Percentiles rank a stretch among this genome's conserved stretches.
phyloP scores from a whole-genome alignment of 1,140 invertebrate genomes.

The Nephila pilipes region DNA sequence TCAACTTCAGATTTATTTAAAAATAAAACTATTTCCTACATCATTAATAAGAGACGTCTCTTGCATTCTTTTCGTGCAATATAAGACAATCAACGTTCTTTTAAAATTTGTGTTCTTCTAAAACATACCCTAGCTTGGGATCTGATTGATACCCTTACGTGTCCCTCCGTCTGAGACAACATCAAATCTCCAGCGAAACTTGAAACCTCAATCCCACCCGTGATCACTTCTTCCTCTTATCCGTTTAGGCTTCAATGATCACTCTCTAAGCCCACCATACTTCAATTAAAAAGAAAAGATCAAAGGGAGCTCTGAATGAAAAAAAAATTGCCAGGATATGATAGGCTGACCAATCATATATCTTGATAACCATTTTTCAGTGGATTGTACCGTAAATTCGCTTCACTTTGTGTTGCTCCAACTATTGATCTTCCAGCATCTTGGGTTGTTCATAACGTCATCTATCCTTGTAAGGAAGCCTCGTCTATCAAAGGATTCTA shows the following conservation, averaged over 20 bases:
- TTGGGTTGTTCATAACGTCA: slow-evolving; percentile 16
- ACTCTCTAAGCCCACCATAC: background rate
- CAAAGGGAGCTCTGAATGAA: background rate
- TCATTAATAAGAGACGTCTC: no score
- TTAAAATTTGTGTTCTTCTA: no score
- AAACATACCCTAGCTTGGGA: no score
- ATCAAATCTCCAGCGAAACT: background rate
- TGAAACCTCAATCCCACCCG: background rate
- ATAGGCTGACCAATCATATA: background rate
- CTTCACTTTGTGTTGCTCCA: background rate
- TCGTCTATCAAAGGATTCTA: background rate
- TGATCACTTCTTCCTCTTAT: slow-evolving; percentile 14
- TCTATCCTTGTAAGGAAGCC: background rate
- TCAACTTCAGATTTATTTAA: no score
- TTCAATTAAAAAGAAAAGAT: slow-evolving; percentile 32
- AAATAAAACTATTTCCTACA: no score
- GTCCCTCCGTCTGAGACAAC: background rate
- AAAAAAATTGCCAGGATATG: background rate
- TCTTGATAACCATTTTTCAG: slow-evolving; percentile 38
- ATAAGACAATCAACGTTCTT: no score
- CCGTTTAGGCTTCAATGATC: slow-evolving; percentile 27
- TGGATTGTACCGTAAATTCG: slow-evolving; percentile 21
- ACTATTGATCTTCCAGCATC: background rate
- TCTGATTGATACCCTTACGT: background rate
- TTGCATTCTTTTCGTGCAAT: no score